These are phyloP conservation scores for Todiramphus saurophagus DNA, from an alignment of 2,113 vertebrate genomes.

Conservation along the genomic window DNA sequence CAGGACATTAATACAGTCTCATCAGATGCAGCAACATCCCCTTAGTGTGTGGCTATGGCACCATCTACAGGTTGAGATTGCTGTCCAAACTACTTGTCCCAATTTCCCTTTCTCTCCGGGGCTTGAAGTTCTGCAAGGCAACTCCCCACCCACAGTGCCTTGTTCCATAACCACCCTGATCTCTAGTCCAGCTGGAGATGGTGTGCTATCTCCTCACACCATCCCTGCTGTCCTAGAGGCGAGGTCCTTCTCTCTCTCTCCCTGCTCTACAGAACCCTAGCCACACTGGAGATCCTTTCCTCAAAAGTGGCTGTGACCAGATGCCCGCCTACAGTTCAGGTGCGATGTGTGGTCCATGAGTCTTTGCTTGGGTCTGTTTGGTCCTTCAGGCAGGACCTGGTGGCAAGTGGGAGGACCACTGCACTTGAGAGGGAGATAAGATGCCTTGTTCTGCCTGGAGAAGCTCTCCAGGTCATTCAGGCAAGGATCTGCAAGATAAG, in stretches of 20 bases:
- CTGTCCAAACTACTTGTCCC: neutral
- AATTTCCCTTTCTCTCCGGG: accelerated
- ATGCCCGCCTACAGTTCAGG: neutral
- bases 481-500: neutral
- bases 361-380: accelerated
- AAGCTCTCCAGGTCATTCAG: neutral
- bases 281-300: neutral
- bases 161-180: neutral
- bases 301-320: neutral
- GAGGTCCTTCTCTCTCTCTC: neutral
- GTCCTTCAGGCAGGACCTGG: neutral
- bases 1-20: accelerated
- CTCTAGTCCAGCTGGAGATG: neutral
- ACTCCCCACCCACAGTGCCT: no score
- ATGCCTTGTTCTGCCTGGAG: neutral
- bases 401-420: neutral
- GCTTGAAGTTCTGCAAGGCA: neutral
- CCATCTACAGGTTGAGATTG: neutral
- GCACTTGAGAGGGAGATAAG: neutral
- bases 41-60: neutral
- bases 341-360: accelerated
- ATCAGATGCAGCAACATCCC: accelerated
- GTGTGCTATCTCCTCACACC: neutral
- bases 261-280: neutral
- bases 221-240: neutral